A percentile compares a stretch with the other conserved stretches of the same genome.
Conservation (phyloP, 2,797 vertebrate species). For the Melanotaenia boesemani region DNA sequence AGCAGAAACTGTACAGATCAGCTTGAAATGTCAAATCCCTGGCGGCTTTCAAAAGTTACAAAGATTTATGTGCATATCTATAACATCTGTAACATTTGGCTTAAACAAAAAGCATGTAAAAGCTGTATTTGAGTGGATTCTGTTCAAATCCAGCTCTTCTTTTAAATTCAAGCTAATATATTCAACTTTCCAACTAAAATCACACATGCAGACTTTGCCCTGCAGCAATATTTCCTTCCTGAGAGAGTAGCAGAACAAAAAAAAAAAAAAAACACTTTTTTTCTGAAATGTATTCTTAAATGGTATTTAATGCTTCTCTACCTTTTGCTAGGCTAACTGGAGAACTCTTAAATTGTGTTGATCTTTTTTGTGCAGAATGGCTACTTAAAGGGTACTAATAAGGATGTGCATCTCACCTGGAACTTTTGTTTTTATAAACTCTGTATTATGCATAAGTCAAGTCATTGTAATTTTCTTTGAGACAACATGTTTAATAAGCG, state of each 20-base stretch:
- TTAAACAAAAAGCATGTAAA: not conserved
- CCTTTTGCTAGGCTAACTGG: conserved; percentile 3
- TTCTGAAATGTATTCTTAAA: conserved; percentile 21
- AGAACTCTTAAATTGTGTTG: conserved; percentile 17
- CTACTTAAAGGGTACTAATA: too few relatives aligned
- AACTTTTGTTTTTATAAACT: not conserved
- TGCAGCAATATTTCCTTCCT: not conserved
- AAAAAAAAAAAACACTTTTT: conserved; percentile 16
- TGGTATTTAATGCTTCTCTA: conserved; percentile 4
- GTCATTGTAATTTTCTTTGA: not conserved
- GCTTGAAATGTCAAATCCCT: not conserved
- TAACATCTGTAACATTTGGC: not conserved
- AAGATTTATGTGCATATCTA: not conserved
- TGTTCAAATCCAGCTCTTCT: not conserved
- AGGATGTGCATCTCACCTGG: not conserved
- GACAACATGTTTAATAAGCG: not conserved
- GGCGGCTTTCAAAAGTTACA: not conserved
- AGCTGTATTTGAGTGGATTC: conserved; percentile 1
- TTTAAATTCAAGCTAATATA: conserved; percentile 10
- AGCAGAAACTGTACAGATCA: not conserved
- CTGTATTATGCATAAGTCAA: not conserved
- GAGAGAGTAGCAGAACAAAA: not conserved
- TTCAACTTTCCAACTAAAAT: not conserved
- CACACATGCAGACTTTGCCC: conserved; percentile 11
- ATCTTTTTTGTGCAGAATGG: conserved; percentile 8